phyloP scores from a whole-genome alignment of 2,113 vertebrate genomes.

The Leptobrachium leishanense region DNA sequence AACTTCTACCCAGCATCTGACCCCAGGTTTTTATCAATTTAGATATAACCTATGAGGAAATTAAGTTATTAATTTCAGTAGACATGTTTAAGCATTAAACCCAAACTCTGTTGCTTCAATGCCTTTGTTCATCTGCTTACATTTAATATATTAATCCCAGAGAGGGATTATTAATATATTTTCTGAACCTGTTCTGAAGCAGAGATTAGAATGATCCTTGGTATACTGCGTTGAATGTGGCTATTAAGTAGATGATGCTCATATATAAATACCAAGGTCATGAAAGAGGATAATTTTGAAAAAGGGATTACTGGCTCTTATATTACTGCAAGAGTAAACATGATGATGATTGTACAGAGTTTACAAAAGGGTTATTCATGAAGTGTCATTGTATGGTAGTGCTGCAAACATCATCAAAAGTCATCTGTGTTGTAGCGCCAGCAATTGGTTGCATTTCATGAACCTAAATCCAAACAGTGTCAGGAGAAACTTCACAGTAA shows the following conservation, averaged over 20 bases:
- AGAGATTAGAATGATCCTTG: background rate
- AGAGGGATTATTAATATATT: background rate
- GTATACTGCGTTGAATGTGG: background rate
- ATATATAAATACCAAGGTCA: constrained; percentile 1
- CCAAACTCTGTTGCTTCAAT: background rate
- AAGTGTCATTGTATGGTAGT: too few species aligned
- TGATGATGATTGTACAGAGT: too few species aligned
- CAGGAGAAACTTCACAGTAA: too few species aligned
- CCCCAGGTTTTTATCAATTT: too few species aligned
- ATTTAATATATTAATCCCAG: background rate
- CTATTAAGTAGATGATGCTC: background rate
- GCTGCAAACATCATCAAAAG: too few species aligned
- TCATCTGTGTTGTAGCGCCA: too few species aligned
- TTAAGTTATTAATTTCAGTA: too few species aligned
- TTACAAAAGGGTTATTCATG: too few species aligned
- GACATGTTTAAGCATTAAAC: background rate
- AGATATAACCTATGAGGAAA: too few species aligned
- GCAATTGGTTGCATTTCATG: too few species aligned
- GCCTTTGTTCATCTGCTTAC: background rate
- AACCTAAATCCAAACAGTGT: too few species aligned
- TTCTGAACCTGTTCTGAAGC: background rate
- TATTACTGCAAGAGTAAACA: background rate
- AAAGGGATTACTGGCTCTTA: background rate
- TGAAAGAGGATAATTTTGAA: background rate
- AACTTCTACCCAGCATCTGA: too few species aligned